Evolutionary conservation across 64 coral and sea anemone genomes (phyloP), one percentile per base, ranked within the genome.

Genomic region (Trachythela sp.): DNA sequence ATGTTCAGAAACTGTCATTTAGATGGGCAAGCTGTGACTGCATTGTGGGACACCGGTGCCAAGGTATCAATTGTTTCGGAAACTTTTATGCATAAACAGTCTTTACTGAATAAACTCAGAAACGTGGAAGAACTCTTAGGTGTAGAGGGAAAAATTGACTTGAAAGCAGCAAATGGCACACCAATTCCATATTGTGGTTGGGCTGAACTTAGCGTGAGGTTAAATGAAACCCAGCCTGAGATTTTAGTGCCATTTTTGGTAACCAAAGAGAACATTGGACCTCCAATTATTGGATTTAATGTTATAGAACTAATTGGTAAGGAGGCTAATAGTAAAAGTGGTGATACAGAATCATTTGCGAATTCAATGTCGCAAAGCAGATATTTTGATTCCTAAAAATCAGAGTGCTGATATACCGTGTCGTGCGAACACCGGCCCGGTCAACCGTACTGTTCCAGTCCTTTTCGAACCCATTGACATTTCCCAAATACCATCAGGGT

Each of bases 1-100:
- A 22, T 70, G 64, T 32, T 70, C 64, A 26, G 30, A 26, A 70
- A 70, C 64, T 70, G 64, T 7, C 64, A 26, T 70, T 26, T 70
- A 70, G 24, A 70, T 70, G 64, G 64, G 7, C 4, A 26, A 32
- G 64, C 18, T 22, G 64, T 38, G 86, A 72, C 32, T 76, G 24
- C 36, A 83, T 48, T 89, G 48, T 89, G 88, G 75, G 88, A 60
- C 75, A 89, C 70, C 9, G 88, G 88, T 24, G 88, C 88, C 18
- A 40, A 84, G 88, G 88, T 89, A 83, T 89, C 75, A 15, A 84
- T 84, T 83, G 20, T 85, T 43, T 14, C 29, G 18, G 26, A 49
- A 34, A 9, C 48, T 84, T 54, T 84, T 59, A 31, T 60, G 20
- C 0, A 56, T 13, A 20, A 38, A 37, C 14, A 35, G 10, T 54